Percentiles rank a stretch among this genome's conserved stretches.
Evolutionary conservation across 2,888 invertebrate species (phyloP).

Genomic region (Autographa gamma): DNA sequence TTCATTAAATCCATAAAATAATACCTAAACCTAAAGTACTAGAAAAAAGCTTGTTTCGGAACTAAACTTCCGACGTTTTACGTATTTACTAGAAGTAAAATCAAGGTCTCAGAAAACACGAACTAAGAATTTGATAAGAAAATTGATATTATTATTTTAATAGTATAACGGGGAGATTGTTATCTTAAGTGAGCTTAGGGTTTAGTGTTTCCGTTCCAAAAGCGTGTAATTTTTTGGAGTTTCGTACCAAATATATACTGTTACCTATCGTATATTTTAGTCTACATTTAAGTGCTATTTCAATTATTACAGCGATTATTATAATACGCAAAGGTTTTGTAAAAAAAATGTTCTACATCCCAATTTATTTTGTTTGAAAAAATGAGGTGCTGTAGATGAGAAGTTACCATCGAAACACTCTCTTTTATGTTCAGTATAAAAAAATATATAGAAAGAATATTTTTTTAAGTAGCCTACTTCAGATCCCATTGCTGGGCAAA

Average conservation of each 20-base stretch:
- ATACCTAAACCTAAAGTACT: not conserved
- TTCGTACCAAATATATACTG: not conserved
- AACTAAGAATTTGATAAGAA: slow-evolving; percentile 9
- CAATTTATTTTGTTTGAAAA: too few relatives aligned
- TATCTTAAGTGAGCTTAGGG: not conserved
- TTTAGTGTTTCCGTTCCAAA: not conserved
- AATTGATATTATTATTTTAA: slow-evolving; percentile 4
- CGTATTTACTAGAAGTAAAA: not conserved
- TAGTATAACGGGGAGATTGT: not conserved
- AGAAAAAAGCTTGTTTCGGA: slow-evolving; percentile 3
- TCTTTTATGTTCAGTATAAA: too few relatives aligned
- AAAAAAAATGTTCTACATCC: too few relatives aligned
- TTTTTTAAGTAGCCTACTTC: too few relatives aligned
- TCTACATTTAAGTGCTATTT: too few relatives aligned
- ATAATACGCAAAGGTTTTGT: too few relatives aligned
- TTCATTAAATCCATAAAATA: slow-evolving; percentile 6
- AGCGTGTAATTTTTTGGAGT: not conserved
- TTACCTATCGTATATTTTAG: too few relatives aligned
- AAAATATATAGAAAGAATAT: too few relatives aligned
- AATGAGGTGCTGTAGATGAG: too few relatives aligned
- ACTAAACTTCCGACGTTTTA: slow-evolving; percentile 18
- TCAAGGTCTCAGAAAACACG: slow-evolving; percentile 24
- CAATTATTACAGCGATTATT: too few relatives aligned
- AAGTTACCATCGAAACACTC: too few relatives aligned
- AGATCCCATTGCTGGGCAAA: too few relatives aligned